phyloP scores from a whole-genome alignment of 30 jellyfish, hydroid and myxozoan species.

The Euphysa ruthae region DNA sequence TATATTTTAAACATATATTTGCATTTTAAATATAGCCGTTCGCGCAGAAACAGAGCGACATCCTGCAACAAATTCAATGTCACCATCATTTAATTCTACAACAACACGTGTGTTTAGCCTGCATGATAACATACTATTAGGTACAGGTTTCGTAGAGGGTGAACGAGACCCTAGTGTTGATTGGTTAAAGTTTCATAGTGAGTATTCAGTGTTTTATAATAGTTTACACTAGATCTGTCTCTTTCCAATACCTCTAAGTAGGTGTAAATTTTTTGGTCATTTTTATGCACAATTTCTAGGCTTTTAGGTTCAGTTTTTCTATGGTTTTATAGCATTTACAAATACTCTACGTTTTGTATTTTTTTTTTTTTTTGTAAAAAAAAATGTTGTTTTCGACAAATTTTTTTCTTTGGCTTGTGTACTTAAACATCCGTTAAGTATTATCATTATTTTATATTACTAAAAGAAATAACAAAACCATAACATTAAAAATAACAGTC shows the following conservation, averaged over 20 bases:
- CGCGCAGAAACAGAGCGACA: slow-evolving; percentile 47
- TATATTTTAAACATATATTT: too few species aligned
- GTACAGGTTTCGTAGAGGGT: slow-evolving; percentile 10
- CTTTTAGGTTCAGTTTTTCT: too few species aligned
- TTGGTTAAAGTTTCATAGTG: slow-evolving; percentile 78
- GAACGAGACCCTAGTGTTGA: slow-evolving; percentile 57
- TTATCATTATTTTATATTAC: too few species aligned
- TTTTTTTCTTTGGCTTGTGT: too few species aligned
- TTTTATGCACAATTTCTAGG: too few species aligned
- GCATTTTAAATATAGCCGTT: slow-evolving; percentile 72
- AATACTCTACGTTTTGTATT: too few species aligned
- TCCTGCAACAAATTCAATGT: slow-evolving; percentile 35
- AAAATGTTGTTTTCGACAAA: too few species aligned
- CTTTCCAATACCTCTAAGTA: not conserved
- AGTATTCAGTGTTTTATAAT: slow-evolving; percentile 2
- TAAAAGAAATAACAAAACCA: too few species aligned
- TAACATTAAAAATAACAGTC: too few species aligned
- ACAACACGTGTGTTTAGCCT: slow-evolving; percentile 56
- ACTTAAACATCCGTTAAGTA: too few species aligned
- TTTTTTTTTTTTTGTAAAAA: not conserved
- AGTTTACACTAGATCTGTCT: not conserved
- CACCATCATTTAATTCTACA: slow-evolving; percentile 73
- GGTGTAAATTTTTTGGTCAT: too few species aligned
- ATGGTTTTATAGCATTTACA: too few species aligned
- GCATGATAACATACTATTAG: slow-evolving; percentile 49